Conservation (phyloP, 2,113 vertebrate genomes). For the Bufo bufo region DNA sequence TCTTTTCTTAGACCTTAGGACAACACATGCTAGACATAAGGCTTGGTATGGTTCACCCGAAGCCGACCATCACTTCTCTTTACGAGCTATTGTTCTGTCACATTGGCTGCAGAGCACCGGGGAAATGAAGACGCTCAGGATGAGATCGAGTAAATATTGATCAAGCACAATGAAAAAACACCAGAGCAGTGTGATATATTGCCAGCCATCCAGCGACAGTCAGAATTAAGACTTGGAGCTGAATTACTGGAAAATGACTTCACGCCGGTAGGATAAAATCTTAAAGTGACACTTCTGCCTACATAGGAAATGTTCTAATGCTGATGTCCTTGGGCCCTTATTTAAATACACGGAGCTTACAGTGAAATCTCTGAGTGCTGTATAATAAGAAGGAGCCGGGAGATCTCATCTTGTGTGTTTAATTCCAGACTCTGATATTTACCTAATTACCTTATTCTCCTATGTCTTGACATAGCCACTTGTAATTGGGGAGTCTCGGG, state of each 20-base stretch:
- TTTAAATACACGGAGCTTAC: neutral
- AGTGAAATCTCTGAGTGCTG: neutral
- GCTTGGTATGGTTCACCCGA: neutral
- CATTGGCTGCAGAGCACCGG: slow-evolving; percentile 22
- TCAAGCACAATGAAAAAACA: slow-evolving; percentile 46
- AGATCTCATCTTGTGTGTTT: slow-evolving; percentile 26
- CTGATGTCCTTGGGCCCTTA: neutral
- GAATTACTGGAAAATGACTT: slow-evolving; percentile 15
- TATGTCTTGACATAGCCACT: slow-evolving; percentile 16
- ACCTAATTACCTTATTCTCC: slow-evolving; percentile 30
- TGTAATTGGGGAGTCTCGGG: slow-evolving; percentile 30
- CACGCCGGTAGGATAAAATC: slow-evolving; percentile 26
- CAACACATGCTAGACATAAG: neutral
- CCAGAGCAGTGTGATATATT: slow-evolving; percentile 26
- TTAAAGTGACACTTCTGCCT: slow-evolving; percentile 33
- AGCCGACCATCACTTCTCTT: slow-evolving; percentile 1
- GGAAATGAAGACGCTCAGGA: slow-evolving; percentile 43
- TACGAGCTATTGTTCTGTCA: slow-evolving; percentile 53
- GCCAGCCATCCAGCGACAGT: slow-evolving; percentile 30
- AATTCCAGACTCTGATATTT: slow-evolving; percentile 40
- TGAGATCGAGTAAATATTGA: slow-evolving; percentile 55
- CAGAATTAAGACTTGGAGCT: slow-evolving; percentile 53
- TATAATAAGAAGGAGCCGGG: neutral
- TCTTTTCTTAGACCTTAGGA: neutral
- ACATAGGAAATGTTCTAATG: neutral